Conservation (phyloP, 2,113 vertebrate genomes). For the Scytalopus superciliaris region DNA sequence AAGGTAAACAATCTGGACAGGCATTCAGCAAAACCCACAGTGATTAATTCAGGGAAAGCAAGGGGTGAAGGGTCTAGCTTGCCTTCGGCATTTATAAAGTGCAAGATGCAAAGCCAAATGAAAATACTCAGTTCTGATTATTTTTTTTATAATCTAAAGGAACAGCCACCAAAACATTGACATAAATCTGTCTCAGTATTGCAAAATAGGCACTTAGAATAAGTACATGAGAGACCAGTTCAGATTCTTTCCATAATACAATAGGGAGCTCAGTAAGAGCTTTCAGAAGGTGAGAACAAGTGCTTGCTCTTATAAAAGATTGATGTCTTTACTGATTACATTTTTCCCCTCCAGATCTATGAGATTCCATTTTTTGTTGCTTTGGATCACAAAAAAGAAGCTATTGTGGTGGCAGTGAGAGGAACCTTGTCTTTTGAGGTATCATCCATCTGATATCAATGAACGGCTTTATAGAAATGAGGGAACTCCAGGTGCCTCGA, state of each 20-base stretch:
- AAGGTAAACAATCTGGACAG: conserved; percentile 75
- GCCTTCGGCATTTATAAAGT: background rate
- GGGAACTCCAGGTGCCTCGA: background rate
- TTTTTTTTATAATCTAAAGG: background rate
- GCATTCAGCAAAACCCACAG: background rate
- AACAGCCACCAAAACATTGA: background rate
- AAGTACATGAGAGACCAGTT: background rate
- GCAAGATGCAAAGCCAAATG: background rate
- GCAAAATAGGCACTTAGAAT: background rate
- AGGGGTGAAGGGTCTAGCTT: background rate
- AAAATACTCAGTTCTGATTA: background rate
- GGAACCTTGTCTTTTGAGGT: conserved; percentile 96
- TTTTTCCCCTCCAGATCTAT: conserved; percentile 82
- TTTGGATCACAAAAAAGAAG: conserved; percentile 92
- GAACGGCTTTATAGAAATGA: background rate
- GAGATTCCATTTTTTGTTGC: conserved; percentile 96
- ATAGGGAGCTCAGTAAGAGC: background rate
- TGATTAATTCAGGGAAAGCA: background rate
- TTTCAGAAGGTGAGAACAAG: background rate
- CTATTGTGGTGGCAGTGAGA: conserved; percentile 90
- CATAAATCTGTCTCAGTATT: background rate
- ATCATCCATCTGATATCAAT: background rate
- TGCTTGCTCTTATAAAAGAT: background rate
- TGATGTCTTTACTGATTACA: background rate
- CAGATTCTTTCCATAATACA: background rate